phyloP scores from a whole-genome alignment of 2,797 vertebrate species.

The Peromyscus melanophrys region DNA sequence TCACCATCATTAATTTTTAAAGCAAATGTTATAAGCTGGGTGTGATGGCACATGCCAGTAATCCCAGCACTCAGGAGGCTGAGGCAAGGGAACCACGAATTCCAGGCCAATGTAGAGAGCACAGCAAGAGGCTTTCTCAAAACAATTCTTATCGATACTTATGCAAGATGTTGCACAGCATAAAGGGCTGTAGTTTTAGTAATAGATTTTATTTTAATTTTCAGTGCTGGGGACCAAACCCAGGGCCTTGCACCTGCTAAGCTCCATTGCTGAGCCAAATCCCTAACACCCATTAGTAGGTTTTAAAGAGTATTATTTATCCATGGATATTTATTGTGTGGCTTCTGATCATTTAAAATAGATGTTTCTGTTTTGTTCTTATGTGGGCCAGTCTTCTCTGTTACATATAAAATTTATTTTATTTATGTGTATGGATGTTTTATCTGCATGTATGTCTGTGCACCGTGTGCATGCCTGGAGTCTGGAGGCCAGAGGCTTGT shows the following conservation, averaged over 20 bases:
- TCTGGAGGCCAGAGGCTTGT: too few species aligned
- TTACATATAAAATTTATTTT: background rate
- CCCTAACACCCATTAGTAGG: slow-evolving; percentile 4
- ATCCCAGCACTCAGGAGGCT: background rate
- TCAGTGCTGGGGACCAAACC: background rate
- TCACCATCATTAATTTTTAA: slow-evolving; percentile 66
- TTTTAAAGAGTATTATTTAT: slow-evolving; percentile 53
- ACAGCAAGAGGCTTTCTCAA: background rate
- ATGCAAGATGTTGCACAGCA: background rate
- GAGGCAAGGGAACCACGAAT: background rate
- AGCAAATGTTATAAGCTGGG: background rate
- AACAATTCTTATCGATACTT: background rate
- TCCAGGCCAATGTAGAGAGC: background rate
- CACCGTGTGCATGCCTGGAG: background rate
- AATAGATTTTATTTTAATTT: slow-evolving; percentile 45
- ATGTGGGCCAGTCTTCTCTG: background rate
- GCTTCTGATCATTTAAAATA: slow-evolving; percentile 10
- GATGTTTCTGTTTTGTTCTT: slow-evolving; percentile 7
- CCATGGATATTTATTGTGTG: background rate
- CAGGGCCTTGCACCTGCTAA: background rate
- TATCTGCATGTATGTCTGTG: background rate
- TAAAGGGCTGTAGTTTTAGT: slow-evolving; percentile 1
- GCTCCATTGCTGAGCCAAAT: background rate
- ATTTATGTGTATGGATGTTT: background rate
- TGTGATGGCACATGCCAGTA: background rate